phyloP scores from a whole-genome alignment of 53 echinoderm and acorn worm species.

The Echinarachnius parma region DNA sequence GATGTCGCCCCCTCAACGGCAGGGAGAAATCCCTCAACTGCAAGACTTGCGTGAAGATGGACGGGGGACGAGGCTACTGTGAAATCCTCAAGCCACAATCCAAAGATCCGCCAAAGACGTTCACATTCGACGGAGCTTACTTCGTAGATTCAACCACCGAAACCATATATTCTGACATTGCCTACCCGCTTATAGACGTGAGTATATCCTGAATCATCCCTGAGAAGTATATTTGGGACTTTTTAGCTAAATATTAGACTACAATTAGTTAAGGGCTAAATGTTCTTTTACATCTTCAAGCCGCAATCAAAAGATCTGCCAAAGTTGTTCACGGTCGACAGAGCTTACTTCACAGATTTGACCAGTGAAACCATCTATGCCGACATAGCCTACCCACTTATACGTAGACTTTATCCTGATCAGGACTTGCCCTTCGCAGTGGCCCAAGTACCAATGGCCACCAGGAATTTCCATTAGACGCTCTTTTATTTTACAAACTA shows the following conservation, averaged over 20 bases:
- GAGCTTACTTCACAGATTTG: conserved; percentile 72
- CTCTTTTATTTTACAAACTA: too few species aligned
- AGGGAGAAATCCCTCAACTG: conserved; percentile 80
- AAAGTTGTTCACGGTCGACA: conserved; percentile 82
- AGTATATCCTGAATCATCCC: too few species aligned
- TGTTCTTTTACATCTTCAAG: conserved; percentile 71
- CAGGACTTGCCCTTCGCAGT: too few species aligned
- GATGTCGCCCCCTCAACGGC: conserved; percentile 91
- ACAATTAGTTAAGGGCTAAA: too few species aligned
- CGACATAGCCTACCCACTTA: conserved; percentile 89
- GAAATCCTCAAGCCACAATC: conserved; percentile 83
- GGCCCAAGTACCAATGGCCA: too few species aligned
- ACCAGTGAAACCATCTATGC: conserved; percentile 83
- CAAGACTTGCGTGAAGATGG: conserved; percentile 66
- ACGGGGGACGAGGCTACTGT: conserved; percentile 74
- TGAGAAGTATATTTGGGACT: too few species aligned
- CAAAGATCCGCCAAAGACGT: conserved; percentile 90
- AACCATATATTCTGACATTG: conserved; percentile 88
- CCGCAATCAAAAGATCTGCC: conserved; percentile 87
- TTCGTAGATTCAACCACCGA: conserved; percentile 85
- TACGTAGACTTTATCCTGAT: too few species aligned
- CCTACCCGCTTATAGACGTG: conserved; percentile 94
- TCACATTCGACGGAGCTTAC: conserved; percentile 95
- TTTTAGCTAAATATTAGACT: too few species aligned
- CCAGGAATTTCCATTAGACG: too few species aligned